Conservation (phyloP, 1,140 invertebrate species). For the Drosophila asahinai region DNA sequence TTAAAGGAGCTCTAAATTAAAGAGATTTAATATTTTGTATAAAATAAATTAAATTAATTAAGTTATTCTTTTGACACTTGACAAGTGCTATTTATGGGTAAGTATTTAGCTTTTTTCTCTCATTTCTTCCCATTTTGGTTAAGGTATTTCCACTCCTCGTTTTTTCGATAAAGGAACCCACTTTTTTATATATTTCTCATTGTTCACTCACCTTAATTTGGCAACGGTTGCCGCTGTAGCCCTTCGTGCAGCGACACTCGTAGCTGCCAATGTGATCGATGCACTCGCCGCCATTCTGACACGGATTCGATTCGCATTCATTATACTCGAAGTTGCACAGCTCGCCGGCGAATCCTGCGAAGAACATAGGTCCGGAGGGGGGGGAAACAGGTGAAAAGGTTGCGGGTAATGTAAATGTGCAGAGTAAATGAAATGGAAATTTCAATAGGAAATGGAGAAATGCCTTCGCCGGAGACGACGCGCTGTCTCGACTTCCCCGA, state of each 20-base stretch:
- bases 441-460: conserved; percentile 51
- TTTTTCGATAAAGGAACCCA: background rate
- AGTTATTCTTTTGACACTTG: too few relatives aligned
- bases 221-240: conserved; percentile 91
- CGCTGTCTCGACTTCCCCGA: conserved; percentile 16
- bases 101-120: background rate
- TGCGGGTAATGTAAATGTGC: conserved; percentile 71
- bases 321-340: conserved; percentile 93
- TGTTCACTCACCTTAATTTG: conserved; percentile 87
- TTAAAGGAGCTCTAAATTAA: background rate
- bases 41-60: background rate
- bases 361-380: conserved; percentile 8
- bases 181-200: conserved; percentile 13
- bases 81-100: too few relatives aligned
- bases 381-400: conserved; percentile 12
- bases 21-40: background rate
- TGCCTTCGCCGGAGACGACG: conserved; percentile 13
- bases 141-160: background rate
- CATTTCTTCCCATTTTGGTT: background rate
- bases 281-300: conserved; percentile 93
- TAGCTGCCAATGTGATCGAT: conserved; percentile 91
- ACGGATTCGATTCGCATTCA: conserved; percentile 95
- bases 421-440: conserved; percentile 83
- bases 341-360: conserved; percentile 89
- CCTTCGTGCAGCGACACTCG: conserved; percentile 91